Evolutionary conservation across 2,797 vertebrate species (phyloP), one percentile per base, ranked within the genome.

Genomic region (Melopsittacus undulatus): DNA sequence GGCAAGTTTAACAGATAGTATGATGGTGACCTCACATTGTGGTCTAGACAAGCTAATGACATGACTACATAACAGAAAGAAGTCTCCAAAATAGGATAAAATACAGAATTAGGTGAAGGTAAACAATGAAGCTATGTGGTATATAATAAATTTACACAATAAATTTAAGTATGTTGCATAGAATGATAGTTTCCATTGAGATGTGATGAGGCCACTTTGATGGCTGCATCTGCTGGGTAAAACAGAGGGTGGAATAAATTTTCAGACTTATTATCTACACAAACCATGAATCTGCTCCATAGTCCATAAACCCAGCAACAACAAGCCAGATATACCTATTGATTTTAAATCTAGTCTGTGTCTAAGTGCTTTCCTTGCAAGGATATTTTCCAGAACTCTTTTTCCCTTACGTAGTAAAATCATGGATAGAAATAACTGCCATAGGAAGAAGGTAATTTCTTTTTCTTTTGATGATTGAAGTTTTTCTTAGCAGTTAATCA

Each of bases 11-110:
- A 72, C 66, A 90, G 72, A 83, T 83, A 83, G 21, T 32, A n/a
- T 68, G 54, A 68, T 36, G 66, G 75, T 93, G 80, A 95, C 73
- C 63, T 96, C 92, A 94, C 72, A 34, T 10, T 87, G 72, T 89
- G 68, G 94, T 95, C 80, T 97, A 92, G 92, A 95, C 83, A 81
- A 69, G 27, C 83, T 78, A 64, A 66, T 7, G 14, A 82, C 96
- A 93, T 73, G 32, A 94, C 68, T 75, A 48, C 40, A n/a, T 42
- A 76, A 75, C 16, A 80, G 90, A 96, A 85, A 54, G 66, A 82
- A 49, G 21, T 36, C 34, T 94, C 66, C 22, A n/a, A 72, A 77
- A 63, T 6, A 56, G 36, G n/a, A 68, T 54, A 70, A 89, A 89
- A 83, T 42, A 68, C 21, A 57, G 79, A 40, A 45, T 94, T 90